phyloP scores from a whole-genome alignment of 2,797 vertebrate genomes.

The Catharus ustulatus region DNA sequence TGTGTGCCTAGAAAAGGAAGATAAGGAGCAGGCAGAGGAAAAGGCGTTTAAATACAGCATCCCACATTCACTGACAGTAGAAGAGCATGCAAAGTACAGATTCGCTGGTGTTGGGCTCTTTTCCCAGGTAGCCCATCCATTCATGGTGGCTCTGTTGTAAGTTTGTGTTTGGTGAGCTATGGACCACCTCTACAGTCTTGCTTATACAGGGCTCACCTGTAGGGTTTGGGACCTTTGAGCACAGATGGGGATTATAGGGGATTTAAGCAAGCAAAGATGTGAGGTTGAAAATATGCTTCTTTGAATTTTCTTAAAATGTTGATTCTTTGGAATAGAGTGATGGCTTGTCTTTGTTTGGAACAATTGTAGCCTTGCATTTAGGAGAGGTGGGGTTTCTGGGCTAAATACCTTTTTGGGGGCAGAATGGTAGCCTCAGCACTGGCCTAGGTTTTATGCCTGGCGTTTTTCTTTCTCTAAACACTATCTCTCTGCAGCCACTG shows the following conservation, averaged over 20 bases:
- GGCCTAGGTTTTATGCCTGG: background rate
- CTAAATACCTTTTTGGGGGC: background rate
- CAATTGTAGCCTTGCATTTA: background rate
- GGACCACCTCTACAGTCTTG: background rate
- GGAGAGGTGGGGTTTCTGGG: background rate
- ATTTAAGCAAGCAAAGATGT: background rate
- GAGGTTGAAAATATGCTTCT: background rate
- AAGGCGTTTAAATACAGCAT: background rate
- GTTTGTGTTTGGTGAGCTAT: background rate
- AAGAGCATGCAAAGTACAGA: background rate
- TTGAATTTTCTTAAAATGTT: background rate
- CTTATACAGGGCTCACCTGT: fast-evolving
- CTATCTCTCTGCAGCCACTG: background rate
- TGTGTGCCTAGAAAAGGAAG: background rate
- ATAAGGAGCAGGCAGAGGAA: background rate
- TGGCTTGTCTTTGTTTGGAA: background rate
- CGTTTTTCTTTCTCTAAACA: background rate
- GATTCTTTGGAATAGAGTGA: background rate
- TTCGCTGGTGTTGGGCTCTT: background rate
- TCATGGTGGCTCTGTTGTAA: background rate
- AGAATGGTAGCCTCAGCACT: background rate
- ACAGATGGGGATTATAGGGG: background rate
- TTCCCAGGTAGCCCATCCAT: background rate
- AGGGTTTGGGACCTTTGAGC: background rate
- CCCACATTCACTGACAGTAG: background rate